A percentile compares a stretch with the other conserved stretches of the same genome.
These are phyloP conservation scores for Oedothorax gibbosus DNA, from an alignment of 1,140 invertebrate genomes.

Conservation along the genomic window DNA sequence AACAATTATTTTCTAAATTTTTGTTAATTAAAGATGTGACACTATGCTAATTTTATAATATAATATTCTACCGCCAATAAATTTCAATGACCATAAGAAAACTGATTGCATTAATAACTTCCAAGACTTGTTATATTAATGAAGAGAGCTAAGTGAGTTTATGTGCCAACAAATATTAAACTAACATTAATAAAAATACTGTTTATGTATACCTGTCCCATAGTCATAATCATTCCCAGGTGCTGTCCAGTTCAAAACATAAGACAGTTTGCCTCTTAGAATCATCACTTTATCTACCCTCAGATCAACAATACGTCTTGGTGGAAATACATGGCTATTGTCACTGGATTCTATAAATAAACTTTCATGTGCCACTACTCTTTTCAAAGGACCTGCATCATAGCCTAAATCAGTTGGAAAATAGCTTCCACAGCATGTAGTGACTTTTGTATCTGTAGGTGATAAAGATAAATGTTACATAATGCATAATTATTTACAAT, in stretches of 20 bases:
- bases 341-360: constrained; percentile 1
- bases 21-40: too few species aligned
- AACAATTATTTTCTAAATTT: too few species aligned
- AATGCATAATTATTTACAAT: too few species aligned
- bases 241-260: constrained; percentile 59
- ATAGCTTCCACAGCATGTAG: constrained; percentile 55
- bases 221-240: constrained; percentile 60
- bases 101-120: too few species aligned
- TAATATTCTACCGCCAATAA: too few species aligned
- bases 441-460: neutral
- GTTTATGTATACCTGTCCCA: constrained; percentile 50
- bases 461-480: neutral
- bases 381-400: neutral
- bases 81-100: too few species aligned
- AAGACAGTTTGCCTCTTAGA: constrained; percentile 8
- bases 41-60: too few species aligned
- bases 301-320: constrained; percentile 43
- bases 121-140: too few species aligned
- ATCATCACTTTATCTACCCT: neutral
- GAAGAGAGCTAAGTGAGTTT: too few species aligned
- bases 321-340: neutral
- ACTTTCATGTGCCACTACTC: constrained; percentile 15
- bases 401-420: neutral
- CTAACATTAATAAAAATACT: too few species aligned
- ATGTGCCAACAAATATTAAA: too few species aligned